A percentile compares a stretch with the other conserved stretches of the same genome.
phyloP scores from a whole-genome alignment of 2,888 invertebrate genomes.

The Acrocera orbiculus region DNA sequence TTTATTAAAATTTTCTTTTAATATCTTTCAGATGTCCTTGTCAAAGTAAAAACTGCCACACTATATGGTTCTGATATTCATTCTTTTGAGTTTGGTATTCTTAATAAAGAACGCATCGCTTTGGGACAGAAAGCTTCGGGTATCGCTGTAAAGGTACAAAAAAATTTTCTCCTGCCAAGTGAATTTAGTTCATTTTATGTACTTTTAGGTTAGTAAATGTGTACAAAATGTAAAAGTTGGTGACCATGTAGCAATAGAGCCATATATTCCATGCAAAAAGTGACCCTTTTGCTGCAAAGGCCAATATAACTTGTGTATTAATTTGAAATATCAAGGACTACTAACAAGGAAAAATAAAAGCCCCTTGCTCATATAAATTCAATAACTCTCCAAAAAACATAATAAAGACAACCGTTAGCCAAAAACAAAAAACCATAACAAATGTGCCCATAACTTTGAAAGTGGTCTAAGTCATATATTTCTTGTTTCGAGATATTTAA shows the following conservation, averaged over 20 bases:
- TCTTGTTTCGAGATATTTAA: too few species aligned
- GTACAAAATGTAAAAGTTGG: constrained; percentile 54
- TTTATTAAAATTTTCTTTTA: too few species aligned
- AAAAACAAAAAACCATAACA: too few species aligned
- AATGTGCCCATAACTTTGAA: too few species aligned
- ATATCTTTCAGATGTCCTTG: constrained; percentile 41
- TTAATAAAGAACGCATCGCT: constrained; percentile 29
- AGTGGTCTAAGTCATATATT: too few species aligned
- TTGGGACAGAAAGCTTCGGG: constrained; percentile 87
- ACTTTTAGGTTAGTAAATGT: constrained; percentile 32
- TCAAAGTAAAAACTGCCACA: constrained; percentile 64
- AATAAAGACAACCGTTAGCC: too few species aligned
- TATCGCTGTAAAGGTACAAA: constrained; percentile 47
- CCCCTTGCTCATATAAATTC: too few species aligned
- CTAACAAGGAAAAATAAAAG: too few species aligned
- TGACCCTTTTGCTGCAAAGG: constrained; percentile 61
- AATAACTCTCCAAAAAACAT: too few species aligned
- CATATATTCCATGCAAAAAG: constrained; percentile 69
- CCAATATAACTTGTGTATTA: constrained; percentile 20
- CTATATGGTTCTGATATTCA: constrained; percentile 91
- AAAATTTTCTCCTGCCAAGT: neutral
- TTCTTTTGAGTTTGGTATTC: constrained; percentile 37
- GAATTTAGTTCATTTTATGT: neutral
- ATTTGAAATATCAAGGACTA: constrained; percentile 20
- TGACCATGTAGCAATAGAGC: constrained; percentile 84